Percentiles rank a stretch among this genome's conserved stretches.
Evolutionary conservation across 37 sponge, comb jelly and placozoan genomes (phyloP).

Genomic region (Eunapius fragilis): DNA sequence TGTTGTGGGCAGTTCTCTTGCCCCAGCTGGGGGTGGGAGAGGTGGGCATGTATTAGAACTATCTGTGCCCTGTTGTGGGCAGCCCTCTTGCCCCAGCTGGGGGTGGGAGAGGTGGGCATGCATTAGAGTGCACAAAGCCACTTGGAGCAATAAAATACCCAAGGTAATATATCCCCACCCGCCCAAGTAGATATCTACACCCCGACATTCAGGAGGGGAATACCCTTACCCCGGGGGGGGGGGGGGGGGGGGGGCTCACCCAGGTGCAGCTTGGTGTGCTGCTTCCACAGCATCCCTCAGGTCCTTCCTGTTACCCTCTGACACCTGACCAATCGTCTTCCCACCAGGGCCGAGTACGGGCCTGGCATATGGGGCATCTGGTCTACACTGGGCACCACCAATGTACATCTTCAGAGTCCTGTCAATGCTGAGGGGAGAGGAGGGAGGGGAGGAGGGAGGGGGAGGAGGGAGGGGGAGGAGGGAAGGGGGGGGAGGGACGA

Average conservation of each 20-base stretch:
- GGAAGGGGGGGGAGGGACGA: background rate
- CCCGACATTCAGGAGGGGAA: background rate
- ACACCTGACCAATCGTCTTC: conserved; percentile 83
- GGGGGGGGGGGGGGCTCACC: too few species aligned
- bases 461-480: background rate
- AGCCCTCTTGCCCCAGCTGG: too few species aligned
- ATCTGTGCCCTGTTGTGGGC: too few species aligned
- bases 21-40: background rate
- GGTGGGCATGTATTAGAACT: background rate
- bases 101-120: background rate
- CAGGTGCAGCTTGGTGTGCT: conserved; percentile 94
- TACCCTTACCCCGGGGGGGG: background rate
- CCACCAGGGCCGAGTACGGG: conserved; percentile 72
- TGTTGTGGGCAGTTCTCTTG: too few species aligned
- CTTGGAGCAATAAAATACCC: too few species aligned
- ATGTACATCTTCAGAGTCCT: conserved; percentile 95
- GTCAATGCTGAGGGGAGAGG: conserved; percentile 72
- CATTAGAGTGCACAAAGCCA: background rate
- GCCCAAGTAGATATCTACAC: too few species aligned
- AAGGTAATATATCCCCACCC: too few species aligned
- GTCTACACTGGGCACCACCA: conserved; percentile 92
- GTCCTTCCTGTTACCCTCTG: conserved; percentile 97
- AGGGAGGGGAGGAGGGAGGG: background rate
- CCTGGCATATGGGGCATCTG: conserved; percentile 89
- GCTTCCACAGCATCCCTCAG: conserved; percentile 97